Evolutionary conservation across 2,888 invertebrate species (phyloP), one percentile per base, ranked within the genome.

Genomic region (Pachydiplax longipennis): DNA sequence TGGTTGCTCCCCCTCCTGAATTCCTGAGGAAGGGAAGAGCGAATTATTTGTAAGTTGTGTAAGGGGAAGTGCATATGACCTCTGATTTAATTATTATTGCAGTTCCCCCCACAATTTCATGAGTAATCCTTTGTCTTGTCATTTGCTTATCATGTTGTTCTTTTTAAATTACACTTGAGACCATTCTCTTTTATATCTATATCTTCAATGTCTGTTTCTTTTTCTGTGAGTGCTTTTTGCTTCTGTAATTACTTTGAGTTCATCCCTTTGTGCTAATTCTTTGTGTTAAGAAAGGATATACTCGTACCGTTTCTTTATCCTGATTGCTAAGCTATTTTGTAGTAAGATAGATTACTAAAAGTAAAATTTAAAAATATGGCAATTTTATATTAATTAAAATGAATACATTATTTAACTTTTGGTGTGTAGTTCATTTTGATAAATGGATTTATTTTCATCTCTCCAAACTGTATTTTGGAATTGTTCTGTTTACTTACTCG

Each of bases 11-110:
- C 44, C 87, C 87, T 87, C 87, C 87, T 87, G 87, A 58, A 61
- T 87, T 37, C 87, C 87, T 61, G 87, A 61, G 87, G 87, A 87
- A 87, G 87, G 87, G 87, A 65, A 87, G 61, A 58, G 58, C 87
- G 61, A 87, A 87, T 87, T 87, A 61, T 87, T 87, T 87, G 87
- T 87, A 87, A 87, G 87, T 87, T 87, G 87, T 87, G 61, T 87
- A 61, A 35, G 35, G 37, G 37, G 61, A 87, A 61, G 61, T 65
- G 61, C 58, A 18, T 35, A 87, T 58, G 25, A 3, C 61, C 35
- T 37, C 61, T 61, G 31, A 61, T 73, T 25, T 73, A 8, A n/a
- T 61, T 87, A 61, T 37, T 37, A 65, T 37, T 37, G 87, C 87
- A 87, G 35, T 87, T 35, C 12, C 87, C 61, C 37, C 73, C 73